These are phyloP conservation scores for Vulpes vulpes DNA, from an alignment of 2,113 vertebrate species.

Conservation along the genomic window DNA sequence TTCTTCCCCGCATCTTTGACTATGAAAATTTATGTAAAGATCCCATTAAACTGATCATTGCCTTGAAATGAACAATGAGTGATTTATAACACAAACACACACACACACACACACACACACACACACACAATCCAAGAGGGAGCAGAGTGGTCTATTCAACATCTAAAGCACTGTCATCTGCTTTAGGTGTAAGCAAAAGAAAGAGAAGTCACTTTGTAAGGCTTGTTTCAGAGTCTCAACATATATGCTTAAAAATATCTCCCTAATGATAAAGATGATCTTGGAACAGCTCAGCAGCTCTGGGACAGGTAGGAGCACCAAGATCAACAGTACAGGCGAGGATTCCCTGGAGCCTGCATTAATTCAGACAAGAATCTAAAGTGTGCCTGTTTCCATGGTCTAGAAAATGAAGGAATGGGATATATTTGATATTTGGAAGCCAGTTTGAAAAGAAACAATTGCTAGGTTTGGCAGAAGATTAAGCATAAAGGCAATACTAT, in stretches of 20 bases:
- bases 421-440: constrained; percentile 47
- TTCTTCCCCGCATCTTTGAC: background rate
- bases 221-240: background rate
- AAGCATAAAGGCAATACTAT: constrained; percentile 36
- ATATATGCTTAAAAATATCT: background rate
- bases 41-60: background rate
- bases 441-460: constrained; percentile 30
- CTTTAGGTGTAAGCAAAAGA: background rate
- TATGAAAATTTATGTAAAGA: background rate
- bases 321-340: background rate
- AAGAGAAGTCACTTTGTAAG: background rate
- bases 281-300: background rate
- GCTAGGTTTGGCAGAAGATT: constrained; percentile 44
- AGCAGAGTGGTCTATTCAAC: background rate
- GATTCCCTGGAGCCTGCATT: background rate
- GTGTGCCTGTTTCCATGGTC: background rate
- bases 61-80: constrained; percentile 1
- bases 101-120: background rate
- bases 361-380: constrained; percentile 30
- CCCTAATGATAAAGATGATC: background rate
- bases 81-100: background rate
- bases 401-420: constrained; percentile 38
- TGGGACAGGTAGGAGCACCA: background rate
- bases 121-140: background rate
- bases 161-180: background rate